A percentile compares a stretch with the other conserved stretches of the same genome.
Conservation (phyloP, 2,888 invertebrate genomes). For the Drosophila kambysellisi region DNA sequence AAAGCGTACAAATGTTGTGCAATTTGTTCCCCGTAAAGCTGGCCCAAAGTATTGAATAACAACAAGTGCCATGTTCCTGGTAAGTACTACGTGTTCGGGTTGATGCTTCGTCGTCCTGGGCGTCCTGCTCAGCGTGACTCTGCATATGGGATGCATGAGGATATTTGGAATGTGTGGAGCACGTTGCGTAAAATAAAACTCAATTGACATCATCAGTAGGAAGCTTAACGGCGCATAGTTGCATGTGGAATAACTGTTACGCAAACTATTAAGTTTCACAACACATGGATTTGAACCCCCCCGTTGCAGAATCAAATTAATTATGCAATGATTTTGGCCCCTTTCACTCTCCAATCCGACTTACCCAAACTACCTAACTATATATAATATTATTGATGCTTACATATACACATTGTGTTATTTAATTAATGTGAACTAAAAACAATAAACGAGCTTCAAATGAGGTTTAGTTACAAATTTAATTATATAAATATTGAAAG, state of each 20-base stretch:
- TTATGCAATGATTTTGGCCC: neutral
- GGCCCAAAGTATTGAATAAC: slow-evolving; percentile 58
- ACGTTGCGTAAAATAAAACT: slow-evolving; percentile 30
- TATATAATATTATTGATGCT: no score
- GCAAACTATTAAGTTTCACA: neutral
- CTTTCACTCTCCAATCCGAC: neutral
- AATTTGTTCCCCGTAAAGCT: slow-evolving; percentile 62
- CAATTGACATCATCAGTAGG: slow-evolving; percentile 17
- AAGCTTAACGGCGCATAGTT: slow-evolving; percentile 14
- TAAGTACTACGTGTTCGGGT: neutral
- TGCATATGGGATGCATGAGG: neutral
- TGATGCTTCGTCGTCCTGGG: neutral
- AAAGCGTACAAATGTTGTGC: slow-evolving; percentile 62
- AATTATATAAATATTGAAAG: neutral
- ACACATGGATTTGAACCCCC: neutral
- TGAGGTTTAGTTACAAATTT: neutral
- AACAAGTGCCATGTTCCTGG: slow-evolving; percentile 36
- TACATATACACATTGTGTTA: neutral
- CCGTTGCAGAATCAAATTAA: neutral
- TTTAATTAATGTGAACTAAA: neutral
- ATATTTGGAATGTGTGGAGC: neutral
- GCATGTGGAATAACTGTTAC: neutral
- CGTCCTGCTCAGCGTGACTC: slow-evolving; percentile 1
- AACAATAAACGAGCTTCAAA: no score
- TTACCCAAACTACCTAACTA: no score